phyloP scores from a whole-genome alignment of 2,888 invertebrate species.

The Dysmachus trigonus region DNA sequence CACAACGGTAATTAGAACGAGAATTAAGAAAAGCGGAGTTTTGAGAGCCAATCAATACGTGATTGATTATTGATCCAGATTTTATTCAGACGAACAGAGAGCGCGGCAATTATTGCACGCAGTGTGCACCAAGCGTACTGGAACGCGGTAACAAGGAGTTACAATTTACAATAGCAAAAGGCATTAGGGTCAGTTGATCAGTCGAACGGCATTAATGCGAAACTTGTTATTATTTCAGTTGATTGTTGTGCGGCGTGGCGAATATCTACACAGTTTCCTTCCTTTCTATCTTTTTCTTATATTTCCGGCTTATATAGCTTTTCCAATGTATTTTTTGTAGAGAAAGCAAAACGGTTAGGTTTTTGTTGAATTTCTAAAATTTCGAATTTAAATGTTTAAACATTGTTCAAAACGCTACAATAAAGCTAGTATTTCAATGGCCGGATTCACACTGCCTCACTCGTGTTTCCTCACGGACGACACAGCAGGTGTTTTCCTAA shows the following conservation, averaged over 20 bases:
- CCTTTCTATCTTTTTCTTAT: neutral
- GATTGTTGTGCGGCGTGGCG: neutral
- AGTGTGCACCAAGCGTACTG: neutral
- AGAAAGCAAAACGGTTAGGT: neutral
- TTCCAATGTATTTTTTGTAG: neutral
- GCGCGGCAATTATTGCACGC: neutral
- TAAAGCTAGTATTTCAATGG: too few species aligned
- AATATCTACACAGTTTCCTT: neutral
- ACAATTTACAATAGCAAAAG: neutral
- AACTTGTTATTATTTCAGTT: neutral
- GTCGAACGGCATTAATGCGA: neutral
- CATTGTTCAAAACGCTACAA: too few species aligned
- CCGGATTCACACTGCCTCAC: too few species aligned
- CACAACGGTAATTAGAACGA: neutral
- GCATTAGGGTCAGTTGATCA: neutral
- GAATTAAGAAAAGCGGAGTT: neutral
- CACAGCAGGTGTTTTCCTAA: too few species aligned
- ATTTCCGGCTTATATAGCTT: neutral
- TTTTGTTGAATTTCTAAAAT: too few species aligned
- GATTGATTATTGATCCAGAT: conserved; percentile 13
- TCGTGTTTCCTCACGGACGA: too few species aligned
- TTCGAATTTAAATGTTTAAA: too few species aligned
- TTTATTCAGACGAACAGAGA: neutral
- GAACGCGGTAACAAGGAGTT: neutral
- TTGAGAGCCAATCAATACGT: neutral